These are phyloP conservation scores for Cyprinella venusta DNA, from an alignment of 2,797 vertebrate species.

Conservation along the genomic window DNA sequence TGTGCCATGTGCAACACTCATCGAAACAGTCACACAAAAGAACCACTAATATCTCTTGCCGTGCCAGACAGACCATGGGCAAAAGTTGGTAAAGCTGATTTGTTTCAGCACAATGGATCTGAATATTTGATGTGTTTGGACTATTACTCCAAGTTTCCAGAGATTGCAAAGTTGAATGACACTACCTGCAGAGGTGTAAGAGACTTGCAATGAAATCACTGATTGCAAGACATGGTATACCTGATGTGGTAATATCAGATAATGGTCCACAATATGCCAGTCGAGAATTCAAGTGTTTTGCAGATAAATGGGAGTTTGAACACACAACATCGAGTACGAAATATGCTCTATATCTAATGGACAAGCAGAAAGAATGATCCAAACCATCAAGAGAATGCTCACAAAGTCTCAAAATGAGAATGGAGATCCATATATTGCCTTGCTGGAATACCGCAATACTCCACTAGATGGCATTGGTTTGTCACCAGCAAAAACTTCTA, in stretches of 20 bases:
- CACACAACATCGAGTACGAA: too few species aligned
- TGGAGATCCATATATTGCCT: background rate
- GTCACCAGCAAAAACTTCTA: background rate
- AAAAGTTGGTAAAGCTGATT: slow-evolving; percentile 16
- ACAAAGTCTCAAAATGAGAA: background rate
- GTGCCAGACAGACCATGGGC: slow-evolving; percentile 23
- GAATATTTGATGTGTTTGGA: slow-evolving; percentile 30
- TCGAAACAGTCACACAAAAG: background rate
- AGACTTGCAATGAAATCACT: too few species aligned
- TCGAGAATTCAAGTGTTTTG: too few species aligned
- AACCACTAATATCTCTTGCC: slow-evolving; percentile 15
- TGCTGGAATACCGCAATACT: background rate
- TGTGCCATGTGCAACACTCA: background rate
- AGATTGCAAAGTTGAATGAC: background rate
- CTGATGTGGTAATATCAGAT: too few species aligned
- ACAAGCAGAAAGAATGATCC: background rate
- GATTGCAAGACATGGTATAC: too few species aligned
- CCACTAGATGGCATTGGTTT: background rate
- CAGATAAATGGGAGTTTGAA: too few species aligned
- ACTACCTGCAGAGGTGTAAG: too few species aligned
- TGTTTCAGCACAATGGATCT: slow-evolving; percentile 33
- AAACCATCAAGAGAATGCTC: background rate
- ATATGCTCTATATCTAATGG: too few species aligned
- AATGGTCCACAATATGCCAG: too few species aligned
- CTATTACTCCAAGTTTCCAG: slow-evolving; percentile 26